Percentiles rank a stretch among this genome's conserved stretches.
Evolutionary conservation across 2,888 invertebrate species (phyloP).

Genomic region (Furcula furcula): DNA sequence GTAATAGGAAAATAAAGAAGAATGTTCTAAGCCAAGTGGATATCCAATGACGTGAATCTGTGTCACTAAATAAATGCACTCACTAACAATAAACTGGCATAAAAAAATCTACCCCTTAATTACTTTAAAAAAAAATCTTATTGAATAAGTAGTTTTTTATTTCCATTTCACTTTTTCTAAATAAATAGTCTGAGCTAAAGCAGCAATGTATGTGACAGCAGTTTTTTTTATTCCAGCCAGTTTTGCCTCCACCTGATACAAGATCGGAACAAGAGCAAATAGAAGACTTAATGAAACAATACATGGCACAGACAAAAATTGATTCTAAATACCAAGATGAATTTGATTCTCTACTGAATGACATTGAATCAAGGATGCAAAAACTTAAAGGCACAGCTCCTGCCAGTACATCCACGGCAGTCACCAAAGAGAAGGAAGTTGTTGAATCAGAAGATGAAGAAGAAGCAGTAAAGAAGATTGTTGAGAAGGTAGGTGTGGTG

Average conservation of each 20-base stretch:
- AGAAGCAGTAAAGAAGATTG: constrained; percentile 51
- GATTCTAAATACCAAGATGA: constrained; percentile 64
- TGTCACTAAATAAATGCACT: too few relatives aligned
- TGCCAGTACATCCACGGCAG: constrained; percentile 9
- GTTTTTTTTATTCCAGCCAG: constrained; percentile 46
- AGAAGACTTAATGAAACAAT: constrained; percentile 85
- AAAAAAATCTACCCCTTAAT: too few relatives aligned
- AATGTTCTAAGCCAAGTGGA: too few relatives aligned
- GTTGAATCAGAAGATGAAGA: constrained; percentile 61
- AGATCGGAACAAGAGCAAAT: constrained; percentile 87
- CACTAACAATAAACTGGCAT: too few relatives aligned
- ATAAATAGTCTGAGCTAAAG: too few relatives aligned
- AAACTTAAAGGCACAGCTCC: constrained; percentile 45
- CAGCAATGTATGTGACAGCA: too few relatives aligned
- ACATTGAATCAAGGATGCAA: constrained; percentile 57
- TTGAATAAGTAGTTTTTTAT: too few relatives aligned
- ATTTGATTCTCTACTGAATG: constrained; percentile 57
- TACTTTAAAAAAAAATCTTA: too few relatives aligned
- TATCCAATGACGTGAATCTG: too few relatives aligned
- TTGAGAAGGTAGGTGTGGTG: constrained; percentile 54
- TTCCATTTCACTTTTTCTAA: too few relatives aligned
- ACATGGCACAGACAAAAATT: constrained; percentile 73
- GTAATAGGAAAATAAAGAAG: too few relatives aligned
- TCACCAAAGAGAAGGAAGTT: constrained; percentile 8
- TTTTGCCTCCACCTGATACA: constrained; percentile 74